phyloP scores from a whole-genome alignment of 2,888 invertebrate species.

The Meteorus colon region DNA sequence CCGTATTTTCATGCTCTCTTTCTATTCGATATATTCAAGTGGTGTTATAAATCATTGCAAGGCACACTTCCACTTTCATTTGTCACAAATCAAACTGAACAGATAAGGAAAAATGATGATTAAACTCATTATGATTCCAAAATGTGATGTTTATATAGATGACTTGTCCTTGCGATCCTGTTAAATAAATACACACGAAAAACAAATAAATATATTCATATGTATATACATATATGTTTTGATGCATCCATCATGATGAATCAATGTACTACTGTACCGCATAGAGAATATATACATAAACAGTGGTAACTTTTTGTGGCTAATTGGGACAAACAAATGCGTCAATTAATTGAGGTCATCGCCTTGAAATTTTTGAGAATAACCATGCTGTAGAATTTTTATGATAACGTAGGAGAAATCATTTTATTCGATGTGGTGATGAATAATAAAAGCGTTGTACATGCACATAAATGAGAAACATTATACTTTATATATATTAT shows the following conservation, averaged over 20 bases:
- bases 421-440: slow-evolving; percentile 19
- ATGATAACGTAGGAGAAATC: slow-evolving; percentile 48
- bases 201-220: not conserved
- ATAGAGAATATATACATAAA: not conserved
- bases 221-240: not conserved
- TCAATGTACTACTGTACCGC: not conserved
- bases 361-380: slow-evolving; percentile 34
- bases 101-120: too few relatives aligned
- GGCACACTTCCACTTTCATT: too few relatives aligned
- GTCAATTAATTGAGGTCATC: slow-evolving; percentile 55
- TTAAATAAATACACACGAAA: not conserved
- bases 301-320: slow-evolving; percentile 48
- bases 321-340: slow-evolving; percentile 53
- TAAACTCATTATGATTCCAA: too few relatives aligned
- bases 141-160: too few relatives aligned
- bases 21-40: too few relatives aligned
- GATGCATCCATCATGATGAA: slow-evolving; percentile 19
- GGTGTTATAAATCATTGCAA: too few relatives aligned
- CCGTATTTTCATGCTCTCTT: too few relatives aligned
- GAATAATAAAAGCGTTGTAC: not conserved
- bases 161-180: too few relatives aligned
- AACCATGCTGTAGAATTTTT: slow-evolving; percentile 41
- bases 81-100: too few relatives aligned
- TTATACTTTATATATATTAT: too few relatives aligned
- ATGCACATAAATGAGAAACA: not conserved